phyloP scores from a whole-genome alignment of 2,113 vertebrate species.

The Chionodraco myersi region DNA sequence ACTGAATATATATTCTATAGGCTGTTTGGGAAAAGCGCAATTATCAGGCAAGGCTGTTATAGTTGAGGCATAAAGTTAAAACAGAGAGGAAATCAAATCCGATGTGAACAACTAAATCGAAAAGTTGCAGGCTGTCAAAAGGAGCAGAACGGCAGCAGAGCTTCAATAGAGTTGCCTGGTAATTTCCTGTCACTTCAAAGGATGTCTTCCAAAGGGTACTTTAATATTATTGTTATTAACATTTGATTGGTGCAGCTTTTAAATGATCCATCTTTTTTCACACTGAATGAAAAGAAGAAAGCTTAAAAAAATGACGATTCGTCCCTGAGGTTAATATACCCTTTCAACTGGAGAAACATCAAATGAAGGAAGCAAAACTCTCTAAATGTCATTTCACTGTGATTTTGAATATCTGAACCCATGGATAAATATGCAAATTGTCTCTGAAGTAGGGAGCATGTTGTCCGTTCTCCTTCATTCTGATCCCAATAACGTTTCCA shows the following conservation, averaged over 20 bases:
- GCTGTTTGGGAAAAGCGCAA: neutral
- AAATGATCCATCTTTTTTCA: neutral
- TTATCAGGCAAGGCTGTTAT: neutral
- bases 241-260: neutral
- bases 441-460: neutral
- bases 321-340: neutral
- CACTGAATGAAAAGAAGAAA: neutral
- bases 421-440: neutral
- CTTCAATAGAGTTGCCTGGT: no score
- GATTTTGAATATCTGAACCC: neutral
- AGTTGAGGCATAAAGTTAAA: neutral
- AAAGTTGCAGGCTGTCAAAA: neutral
- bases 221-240: no score
- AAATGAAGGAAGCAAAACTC: neutral
- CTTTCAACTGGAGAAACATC: neutral
- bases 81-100: neutral
- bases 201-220: no score
- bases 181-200: no score
- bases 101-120: neutral
- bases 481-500: constrained; percentile 17
- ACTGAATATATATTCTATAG: neutral
- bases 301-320: neutral
- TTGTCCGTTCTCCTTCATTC: constrained; percentile 17
- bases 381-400: neutral
- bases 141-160: no score